A percentile compares a stretch with the other conserved stretches of the same genome.
Conservation (phyloP, 2,797 vertebrate species). For the Schizopygopsis pylzovi region DNA sequence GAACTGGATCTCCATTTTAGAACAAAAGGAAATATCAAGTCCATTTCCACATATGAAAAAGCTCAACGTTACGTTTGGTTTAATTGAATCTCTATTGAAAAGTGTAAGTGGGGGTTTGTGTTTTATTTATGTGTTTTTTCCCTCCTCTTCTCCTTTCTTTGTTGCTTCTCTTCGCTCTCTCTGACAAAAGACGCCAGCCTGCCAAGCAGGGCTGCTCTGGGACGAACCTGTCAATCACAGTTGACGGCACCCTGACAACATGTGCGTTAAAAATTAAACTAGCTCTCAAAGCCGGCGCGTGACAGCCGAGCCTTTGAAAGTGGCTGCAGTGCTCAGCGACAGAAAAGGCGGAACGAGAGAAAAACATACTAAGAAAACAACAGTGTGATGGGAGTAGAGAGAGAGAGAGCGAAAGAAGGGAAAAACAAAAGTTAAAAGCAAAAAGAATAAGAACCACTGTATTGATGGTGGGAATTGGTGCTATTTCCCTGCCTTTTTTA, state of each 20-base stretch:
- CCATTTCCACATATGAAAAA: conserved; percentile 64
- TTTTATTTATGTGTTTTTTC: conserved; percentile 85
- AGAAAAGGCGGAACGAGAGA: conserved; percentile 80
- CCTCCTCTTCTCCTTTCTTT: conserved; percentile 78
- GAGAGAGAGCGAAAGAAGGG: conserved; percentile 55
- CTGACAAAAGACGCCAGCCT: conserved; percentile 86
- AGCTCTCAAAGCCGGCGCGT: conserved; percentile 81
- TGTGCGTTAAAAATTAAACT: conserved; percentile 88
- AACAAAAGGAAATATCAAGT: conserved; percentile 74
- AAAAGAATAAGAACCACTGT: conserved; percentile 75
- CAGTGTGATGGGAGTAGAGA: conserved; percentile 69
- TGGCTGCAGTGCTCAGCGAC: conserved; percentile 84
- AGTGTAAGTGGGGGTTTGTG: conserved; percentile 80
- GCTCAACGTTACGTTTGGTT: conserved; percentile 76
- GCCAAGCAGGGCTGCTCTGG: conserved; percentile 84
- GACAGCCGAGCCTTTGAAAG: conserved; percentile 86
- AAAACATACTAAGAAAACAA: conserved; percentile 86
- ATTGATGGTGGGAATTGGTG: conserved; percentile 81
- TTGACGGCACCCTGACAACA: conserved; percentile 85
- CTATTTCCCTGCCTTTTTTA: conserved; percentile 79
- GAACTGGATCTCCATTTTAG: conserved; percentile 44
- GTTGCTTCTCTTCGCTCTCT: conserved; percentile 81
- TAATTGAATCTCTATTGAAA: conserved; percentile 84
- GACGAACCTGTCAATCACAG: conserved; percentile 86
- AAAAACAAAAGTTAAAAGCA: conserved; percentile 77